Percentiles rank a stretch among this genome's conserved stretches.
Evolutionary conservation across 1,140 invertebrate species (phyloP).

Genomic region (Colletes gigas): DNA sequence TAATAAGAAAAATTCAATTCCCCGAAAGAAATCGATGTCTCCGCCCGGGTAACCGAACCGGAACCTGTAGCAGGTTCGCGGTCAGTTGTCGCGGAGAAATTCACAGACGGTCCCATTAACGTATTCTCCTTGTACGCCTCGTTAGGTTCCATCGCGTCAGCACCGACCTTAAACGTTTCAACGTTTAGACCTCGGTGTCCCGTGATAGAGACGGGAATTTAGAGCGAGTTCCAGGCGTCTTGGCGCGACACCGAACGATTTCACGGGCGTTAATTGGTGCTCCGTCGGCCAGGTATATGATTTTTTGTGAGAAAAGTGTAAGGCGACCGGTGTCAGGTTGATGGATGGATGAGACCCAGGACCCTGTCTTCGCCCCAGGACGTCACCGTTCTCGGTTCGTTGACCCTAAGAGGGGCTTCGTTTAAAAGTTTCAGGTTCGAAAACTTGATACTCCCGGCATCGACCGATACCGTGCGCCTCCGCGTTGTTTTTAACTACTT

Average conservation of each 20-base stretch:
- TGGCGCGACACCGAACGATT: slow-evolving; percentile 46
- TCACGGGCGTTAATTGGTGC: slow-evolving; percentile 60
- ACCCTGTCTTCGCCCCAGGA: neutral
- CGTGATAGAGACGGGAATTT: slow-evolving; percentile 41
- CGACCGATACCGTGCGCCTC: neutral
- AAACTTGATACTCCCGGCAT: slow-evolving; percentile 1
- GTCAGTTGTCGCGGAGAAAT: too few relatives aligned
- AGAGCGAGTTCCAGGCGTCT: slow-evolving; percentile 36
- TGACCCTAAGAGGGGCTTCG: slow-evolving; percentile 49
- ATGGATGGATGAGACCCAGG: slow-evolving; percentile 54
- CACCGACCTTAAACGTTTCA: slow-evolving; percentile 25
- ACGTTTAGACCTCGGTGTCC: slow-evolving; percentile 36
- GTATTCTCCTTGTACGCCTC: neutral
- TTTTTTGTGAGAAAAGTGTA: slow-evolving; percentile 15
- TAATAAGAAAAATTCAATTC: too few relatives aligned
- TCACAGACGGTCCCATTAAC: slow-evolving; percentile 15
- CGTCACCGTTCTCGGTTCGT: slow-evolving; percentile 67
- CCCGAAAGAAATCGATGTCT: too few relatives aligned
- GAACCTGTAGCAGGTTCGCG: too few relatives aligned
- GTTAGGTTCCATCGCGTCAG: slow-evolving; percentile 21
- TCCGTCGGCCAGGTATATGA: slow-evolving; percentile 39
- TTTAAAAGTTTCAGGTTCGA: slow-evolving; percentile 23
- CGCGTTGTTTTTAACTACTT: slow-evolving; percentile 2
- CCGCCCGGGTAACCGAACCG: too few relatives aligned
- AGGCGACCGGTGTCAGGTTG: slow-evolving; percentile 49